Base-by-base conservation (phyloP, 2,797 vertebrate genomes). In the Melanotaenia nigrans region DNA sequence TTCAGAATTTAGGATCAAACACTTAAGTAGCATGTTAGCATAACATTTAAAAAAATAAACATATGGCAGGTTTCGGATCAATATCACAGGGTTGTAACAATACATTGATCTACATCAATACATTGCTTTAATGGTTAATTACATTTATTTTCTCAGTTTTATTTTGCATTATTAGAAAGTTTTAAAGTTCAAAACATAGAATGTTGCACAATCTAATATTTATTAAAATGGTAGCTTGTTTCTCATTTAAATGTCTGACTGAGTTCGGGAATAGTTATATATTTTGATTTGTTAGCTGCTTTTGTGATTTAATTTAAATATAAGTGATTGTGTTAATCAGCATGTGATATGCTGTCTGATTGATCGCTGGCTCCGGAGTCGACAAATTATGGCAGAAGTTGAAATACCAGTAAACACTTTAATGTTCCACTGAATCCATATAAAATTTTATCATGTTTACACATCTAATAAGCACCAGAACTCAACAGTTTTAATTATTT, bases 1-100 rank as follows among this genome's bases (percentile, higher is more conserved):
- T 33, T 33, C 14, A 42, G 40, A 68, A 33, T 47, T 16, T 59
- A 75, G 38, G 61, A 62, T 71, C 33, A 77, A 71, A 64, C 1
- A 10, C 38, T 49, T 12, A 25, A 67, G 28, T 42, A 38, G 49
- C 3, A 18, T 33, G 58, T 58, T 53, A 71, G 30, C 35, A 77
- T 45, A 30, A 30, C 30, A 30, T 30, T 30, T 5, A 5, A 30
- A 30, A 30, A 30, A 30, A 30, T 30, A 30, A 47, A 56, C 3
- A 0, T 47, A 42, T 38, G 59, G 57, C 18, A 49, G 38, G 7
- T 61, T 74, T 74, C 18, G 22, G 14, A 57, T 73, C 10, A 53
- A 22, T 32, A 66, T 70, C 30, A 25, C 32, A 78, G 5, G 18
- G 42, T 47, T 47, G 42, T 47, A 20, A 47, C 18, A n/a, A 47